A percentile compares a stretch with the other conserved stretches of the same genome.
phyloP scores from a whole-genome alignment of 2,888 invertebrate genomes.

The Cactoblastis cactorum region DNA sequence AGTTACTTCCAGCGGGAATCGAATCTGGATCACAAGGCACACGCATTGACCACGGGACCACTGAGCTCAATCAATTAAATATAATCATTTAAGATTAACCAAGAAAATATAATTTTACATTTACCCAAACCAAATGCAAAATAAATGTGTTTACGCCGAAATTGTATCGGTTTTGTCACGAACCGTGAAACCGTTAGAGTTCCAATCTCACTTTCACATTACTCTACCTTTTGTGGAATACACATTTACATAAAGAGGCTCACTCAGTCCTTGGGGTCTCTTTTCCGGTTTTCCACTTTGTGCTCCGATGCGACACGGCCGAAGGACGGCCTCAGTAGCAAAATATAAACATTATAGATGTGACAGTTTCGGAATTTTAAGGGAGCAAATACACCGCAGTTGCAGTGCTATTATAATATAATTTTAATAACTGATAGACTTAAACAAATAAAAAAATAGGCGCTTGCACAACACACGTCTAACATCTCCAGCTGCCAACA shows the following conservation, averaged over 20 bases:
- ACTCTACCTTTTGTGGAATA: constrained; percentile 65
- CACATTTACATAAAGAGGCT: constrained; percentile 72
- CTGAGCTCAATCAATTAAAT: too few species aligned
- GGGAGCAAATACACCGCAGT: too few species aligned
- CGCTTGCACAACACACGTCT: too few species aligned
- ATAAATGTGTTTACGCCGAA: constrained; percentile 34
- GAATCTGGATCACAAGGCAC: too few species aligned
- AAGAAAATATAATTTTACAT: too few species aligned
- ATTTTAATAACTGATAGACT: too few species aligned
- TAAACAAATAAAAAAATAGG: too few species aligned
- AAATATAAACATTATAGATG: neutral
- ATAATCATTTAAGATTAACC: too few species aligned
- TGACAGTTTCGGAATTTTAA: neutral
- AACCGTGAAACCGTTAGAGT: constrained; percentile 50
- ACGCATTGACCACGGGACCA: too few species aligned
- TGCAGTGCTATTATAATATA: too few species aligned
- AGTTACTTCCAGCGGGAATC: too few species aligned
- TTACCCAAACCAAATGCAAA: constrained; percentile 13
- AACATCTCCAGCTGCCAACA: too few species aligned
- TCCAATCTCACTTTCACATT: constrained; percentile 66
- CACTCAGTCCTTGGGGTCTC: constrained; percentile 65
- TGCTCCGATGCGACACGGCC: constrained; percentile 58
- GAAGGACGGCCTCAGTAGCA: neutral
- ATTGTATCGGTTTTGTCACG: constrained; percentile 42
- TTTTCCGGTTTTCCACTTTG: constrained; percentile 71